A percentile compares a stretch with the other conserved stretches of the same genome.
These are phyloP conservation scores for Glaucidium brasilianum DNA, from an alignment of 2,113 vertebrate species.

Conservation along the genomic window DNA sequence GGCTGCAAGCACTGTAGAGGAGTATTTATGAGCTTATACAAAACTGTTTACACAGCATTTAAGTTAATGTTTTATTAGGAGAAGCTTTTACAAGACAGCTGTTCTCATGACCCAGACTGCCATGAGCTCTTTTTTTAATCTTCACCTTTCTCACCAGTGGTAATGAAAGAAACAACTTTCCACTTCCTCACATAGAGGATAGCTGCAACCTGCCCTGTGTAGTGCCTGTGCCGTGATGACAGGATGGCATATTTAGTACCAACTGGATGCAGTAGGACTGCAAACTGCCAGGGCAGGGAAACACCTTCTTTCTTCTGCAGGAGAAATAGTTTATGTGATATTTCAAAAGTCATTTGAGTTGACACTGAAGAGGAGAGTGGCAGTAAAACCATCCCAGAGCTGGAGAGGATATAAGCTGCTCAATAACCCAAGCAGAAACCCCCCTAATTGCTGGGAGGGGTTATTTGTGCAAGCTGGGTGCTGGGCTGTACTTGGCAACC, in stretches of 20 bases:
- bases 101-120: not conserved
- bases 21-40: not conserved
- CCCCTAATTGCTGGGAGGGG: not conserved
- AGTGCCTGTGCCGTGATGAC: not conserved
- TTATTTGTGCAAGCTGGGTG: not conserved
- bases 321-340: not conserved
- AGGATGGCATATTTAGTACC: not conserved
- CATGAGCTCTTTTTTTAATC: not conserved
- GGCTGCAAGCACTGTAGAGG: not conserved
- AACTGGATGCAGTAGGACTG: not conserved
- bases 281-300: not conserved
- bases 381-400: not conserved
- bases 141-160: not conserved
- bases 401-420: not conserved
- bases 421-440: not conserved
- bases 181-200: not conserved
- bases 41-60: not conserved
- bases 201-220: not conserved
- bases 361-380: not conserved
- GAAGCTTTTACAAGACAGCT: not conserved
- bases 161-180: not conserved
- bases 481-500: not conserved
- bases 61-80: slow-evolving; percentile 48
- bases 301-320: not conserved
- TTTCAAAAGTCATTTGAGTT: not conserved